Evolutionary conservation across 2,888 invertebrate genomes (phyloP).

Genomic region (Eupithecia inturbata): DNA sequence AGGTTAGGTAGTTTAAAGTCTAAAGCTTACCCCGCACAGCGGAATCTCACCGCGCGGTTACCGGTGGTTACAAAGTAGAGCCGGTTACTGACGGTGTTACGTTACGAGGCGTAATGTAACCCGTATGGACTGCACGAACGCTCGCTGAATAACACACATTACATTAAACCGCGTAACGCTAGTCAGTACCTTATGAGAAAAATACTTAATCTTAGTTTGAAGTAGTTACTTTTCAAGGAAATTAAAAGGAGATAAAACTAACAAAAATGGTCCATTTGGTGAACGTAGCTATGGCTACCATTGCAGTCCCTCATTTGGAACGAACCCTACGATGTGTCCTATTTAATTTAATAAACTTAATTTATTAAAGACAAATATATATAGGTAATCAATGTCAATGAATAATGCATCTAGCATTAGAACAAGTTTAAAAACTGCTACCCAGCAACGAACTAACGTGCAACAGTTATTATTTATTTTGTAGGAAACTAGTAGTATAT

Average conservation of each 20-base stretch:
- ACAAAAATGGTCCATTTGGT: background rate
- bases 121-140: no score
- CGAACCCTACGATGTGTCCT: background rate
- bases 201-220: background rate
- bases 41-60: no score
- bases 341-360: background rate
- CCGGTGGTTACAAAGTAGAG: no score
- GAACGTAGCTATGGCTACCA: background rate
- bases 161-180: no score
- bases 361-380: background rate
- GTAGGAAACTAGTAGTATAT: slow-evolving; percentile 19
- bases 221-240: background rate
- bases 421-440: background rate
- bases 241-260: background rate
- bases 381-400: background rate
- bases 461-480: slow-evolving; percentile 8
- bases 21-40: no score
- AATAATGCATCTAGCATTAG: background rate
- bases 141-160: no score
- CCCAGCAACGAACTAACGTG: background rate
- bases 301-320: background rate
- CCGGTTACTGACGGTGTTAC: no score
- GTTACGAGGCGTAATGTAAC: no score
- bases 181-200: no score
- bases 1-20: no score